Conservation (phyloP, 2,113 vertebrate species). For the Solenodon paradoxus region DNA sequence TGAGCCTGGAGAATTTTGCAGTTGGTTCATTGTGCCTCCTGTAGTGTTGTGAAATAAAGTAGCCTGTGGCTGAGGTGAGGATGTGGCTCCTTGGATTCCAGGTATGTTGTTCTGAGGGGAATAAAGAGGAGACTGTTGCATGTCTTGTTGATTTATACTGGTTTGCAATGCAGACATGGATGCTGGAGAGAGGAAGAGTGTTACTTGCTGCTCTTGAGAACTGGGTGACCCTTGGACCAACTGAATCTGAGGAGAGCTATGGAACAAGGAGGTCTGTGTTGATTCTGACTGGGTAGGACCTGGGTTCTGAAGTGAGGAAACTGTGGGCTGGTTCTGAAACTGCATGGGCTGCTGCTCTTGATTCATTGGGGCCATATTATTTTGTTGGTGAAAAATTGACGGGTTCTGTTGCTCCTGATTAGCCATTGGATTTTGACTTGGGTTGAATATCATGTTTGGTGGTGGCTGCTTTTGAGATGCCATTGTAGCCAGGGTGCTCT, state of each 20-base stretch:
- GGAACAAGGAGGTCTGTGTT: slow-evolving; percentile 91
- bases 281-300: slow-evolving; percentile 85
- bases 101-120: slow-evolving; percentile 89
- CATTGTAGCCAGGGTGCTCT: slow-evolving; percentile 82
- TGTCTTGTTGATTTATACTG: slow-evolving; percentile 89
- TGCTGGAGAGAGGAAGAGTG: slow-evolving; percentile 93
- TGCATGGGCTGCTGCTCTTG: slow-evolving; percentile 94
- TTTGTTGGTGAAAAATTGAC: slow-evolving; percentile 91
- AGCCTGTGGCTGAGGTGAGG: slow-evolving; percentile 90
- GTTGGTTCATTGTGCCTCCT: slow-evolving; percentile 89
- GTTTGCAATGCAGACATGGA: slow-evolving; percentile 93
- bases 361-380: slow-evolving; percentile 87
- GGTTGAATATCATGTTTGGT: slow-evolving; percentile 84
- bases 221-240: slow-evolving; percentile 86
- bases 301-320: slow-evolving; percentile 86
- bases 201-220: slow-evolving; percentile 90
- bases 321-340: slow-evolving; percentile 92
- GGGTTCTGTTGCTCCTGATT: slow-evolving; percentile 90
- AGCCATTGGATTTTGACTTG: slow-evolving; percentile 83
- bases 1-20: slow-evolving; percentile 87
- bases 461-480: slow-evolving; percentile 87
- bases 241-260: slow-evolving; percentile 95
- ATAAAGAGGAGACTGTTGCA: slow-evolving; percentile 91
- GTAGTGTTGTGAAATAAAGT: slow-evolving; percentile 90
- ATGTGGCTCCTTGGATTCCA: slow-evolving; percentile 89